Evolutionary conservation across 2,888 invertebrate genomes (phyloP), one percentile per base, ranked within the genome.

Genomic region (Cheilosia pagana): DNA sequence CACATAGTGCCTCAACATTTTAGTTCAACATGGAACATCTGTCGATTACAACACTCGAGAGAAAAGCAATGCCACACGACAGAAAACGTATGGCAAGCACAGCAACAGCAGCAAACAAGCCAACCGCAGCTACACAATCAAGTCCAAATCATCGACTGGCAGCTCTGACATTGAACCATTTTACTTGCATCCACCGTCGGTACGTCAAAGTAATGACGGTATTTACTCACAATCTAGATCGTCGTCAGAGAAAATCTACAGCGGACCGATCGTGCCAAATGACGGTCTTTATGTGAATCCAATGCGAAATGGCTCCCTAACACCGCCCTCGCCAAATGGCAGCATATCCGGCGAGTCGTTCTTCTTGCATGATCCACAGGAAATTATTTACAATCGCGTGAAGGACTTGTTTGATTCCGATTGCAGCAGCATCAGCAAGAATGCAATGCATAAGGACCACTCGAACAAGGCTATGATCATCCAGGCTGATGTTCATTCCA

Each of bases 271-370:
- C 76, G 87, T 92, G 72, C 92, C 92, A 57, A 92, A 92, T 75
- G 96, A 97, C 88, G 97, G 97, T 0, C 93, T 97, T 50, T 97
- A 97, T 90, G 95, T 97, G 81, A 97, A 96, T 90, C 96, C 97
- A 0, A 96, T 97, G 96, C 91, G 93, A 45, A 88, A 87, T 81
- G 90, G 89, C 12, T 92, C 94, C 92, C 92, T 88, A 91, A 93
- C 91, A 91, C 94, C 92, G 90, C 90, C 92, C 43, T 94, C 90
- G 92, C 93, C 93, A 65, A 94, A 93, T 59, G 94, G 93, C 83
- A 93, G 94, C 88, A 91, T 92, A 67, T 92, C 92, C 8, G 93
- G 93, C n/a, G 95, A 95, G 88, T 95, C 96, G 6, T 98, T 97
- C 93, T 98, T 96, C 90, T 93, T 98, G 65, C 97, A 97, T 92